Evolutionary conservation across 2,797 vertebrate species (phyloP), one percentile per base, ranked within the genome.

Genomic region (Girardinus metallicus): DNA sequence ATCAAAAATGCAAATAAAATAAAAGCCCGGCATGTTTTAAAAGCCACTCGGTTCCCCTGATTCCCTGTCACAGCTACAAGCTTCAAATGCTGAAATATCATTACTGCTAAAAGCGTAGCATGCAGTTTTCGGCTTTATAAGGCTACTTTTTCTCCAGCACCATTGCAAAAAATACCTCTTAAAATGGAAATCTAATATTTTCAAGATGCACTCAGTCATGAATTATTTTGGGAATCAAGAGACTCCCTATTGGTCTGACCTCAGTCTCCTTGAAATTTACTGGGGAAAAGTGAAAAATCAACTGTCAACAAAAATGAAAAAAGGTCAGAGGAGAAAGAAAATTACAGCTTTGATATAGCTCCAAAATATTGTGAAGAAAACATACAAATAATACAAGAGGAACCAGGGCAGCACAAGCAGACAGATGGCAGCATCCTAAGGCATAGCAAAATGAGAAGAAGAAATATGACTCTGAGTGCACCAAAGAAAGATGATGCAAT

Each of bases 401-500:
- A 86, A 72, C 66, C 76, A 66, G 83, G 80, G 79, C 85, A 75
- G 85, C 55, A 43, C 85, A 85, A 83, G 80, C 84, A 92, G 90
- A 89, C 86, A 87, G 79, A 92, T 88, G 89, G 89, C 84, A 89
- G 87, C 86, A 83, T 91, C 86, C 91, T 80, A 90, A 86, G 88
- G 90, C 88, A 84, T 82, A 84, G 83, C 83, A 85, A 91, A 91
- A 93, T 87, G 84, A 92, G 87, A 90, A 80, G 79, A 89, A 78
- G 83, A 93, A 90, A 93, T 88, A 91, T 84, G 87, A 87, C 80
- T 31, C 57, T 60, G 74, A 85, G 83, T 49, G 57, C 77, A 78
- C 85, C 87, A 88, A 89, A 90, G 90, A 92, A 86, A 91, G 87
- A 94, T 91, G 91, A 92, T 85, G 91, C 89, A 91, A 90, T 92